Conservation (phyloP, 1,140 invertebrate genomes). For the Rhagoletis pomonella region DNA sequence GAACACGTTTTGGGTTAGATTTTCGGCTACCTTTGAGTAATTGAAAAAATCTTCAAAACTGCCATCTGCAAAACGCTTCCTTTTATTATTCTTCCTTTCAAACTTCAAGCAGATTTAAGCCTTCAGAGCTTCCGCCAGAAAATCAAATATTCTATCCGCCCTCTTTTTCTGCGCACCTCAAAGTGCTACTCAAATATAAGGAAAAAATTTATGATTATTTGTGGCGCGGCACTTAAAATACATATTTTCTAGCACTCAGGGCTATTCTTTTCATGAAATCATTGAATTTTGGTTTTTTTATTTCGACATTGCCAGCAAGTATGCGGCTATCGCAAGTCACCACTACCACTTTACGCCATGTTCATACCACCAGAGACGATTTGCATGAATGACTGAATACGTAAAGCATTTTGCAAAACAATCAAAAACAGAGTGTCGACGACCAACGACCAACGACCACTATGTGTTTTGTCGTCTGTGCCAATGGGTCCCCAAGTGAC, state of each 20-base stretch:
- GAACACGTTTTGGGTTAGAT: too few species aligned
- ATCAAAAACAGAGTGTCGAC: constrained; percentile 53
- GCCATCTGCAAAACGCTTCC: not conserved
- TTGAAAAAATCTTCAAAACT: too few species aligned
- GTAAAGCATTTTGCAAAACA: constrained; percentile 54
- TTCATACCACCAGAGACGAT: not conserved
- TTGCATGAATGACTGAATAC: constrained; percentile 49
- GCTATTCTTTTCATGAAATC: constrained; percentile 39
- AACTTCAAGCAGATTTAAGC: not conserved
- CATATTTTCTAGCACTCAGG: constrained; percentile 35
- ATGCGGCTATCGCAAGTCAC: constrained; percentile 8
- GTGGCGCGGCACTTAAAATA: constrained; percentile 44
- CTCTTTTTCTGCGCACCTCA: too few species aligned
- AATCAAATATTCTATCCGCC: not conserved
- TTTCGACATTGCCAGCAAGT: not conserved
- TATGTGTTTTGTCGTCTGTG: not conserved
- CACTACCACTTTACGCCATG: not conserved
- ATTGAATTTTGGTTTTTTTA: not conserved
- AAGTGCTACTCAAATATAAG: constrained; percentile 16
- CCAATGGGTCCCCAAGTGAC: constrained; percentile 43
- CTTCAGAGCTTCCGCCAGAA: not conserved
- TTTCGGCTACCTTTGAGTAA: too few species aligned
- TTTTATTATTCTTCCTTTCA: too few species aligned
- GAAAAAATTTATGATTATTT: constrained; percentile 47
- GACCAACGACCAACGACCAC: constrained; percentile 45